A percentile compares a stretch with the other conserved stretches of the same genome.
These are phyloP conservation scores for Alethe castanea DNA, from an alignment of 2,113 vertebrate genomes.

Conservation along the genomic window DNA sequence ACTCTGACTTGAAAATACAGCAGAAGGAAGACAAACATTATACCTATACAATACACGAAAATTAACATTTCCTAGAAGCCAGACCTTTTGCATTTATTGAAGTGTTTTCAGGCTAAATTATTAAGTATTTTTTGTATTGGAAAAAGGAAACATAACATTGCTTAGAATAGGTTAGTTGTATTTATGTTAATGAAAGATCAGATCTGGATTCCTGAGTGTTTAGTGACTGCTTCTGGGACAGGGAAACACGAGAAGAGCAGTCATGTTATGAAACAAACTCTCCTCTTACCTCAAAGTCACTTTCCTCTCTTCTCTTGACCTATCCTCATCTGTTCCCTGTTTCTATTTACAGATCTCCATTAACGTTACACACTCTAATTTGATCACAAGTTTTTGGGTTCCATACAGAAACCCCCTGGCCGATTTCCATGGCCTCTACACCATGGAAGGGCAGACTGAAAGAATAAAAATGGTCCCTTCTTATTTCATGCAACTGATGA, in stretches of 20 bases:
- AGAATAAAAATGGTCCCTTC: neutral
- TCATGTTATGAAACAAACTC: slow-evolving; percentile 64
- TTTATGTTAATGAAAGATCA: slow-evolving; percentile 35
- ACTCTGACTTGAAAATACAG: neutral
- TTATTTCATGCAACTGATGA: neutral
- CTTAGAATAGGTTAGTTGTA: slow-evolving; percentile 7
- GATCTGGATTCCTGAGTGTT: slow-evolving; percentile 37
- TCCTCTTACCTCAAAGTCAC: slow-evolving; percentile 49
- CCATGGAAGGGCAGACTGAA: neutral
- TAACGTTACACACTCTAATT: neutral
- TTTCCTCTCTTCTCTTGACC: slow-evolving; percentile 52
- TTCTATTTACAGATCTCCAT: slow-evolving; percentile 70
- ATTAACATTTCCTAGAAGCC: neutral
- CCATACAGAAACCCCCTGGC: neutral
- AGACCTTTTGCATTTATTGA: neutral
- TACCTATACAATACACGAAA: neutral
- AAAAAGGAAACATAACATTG: neutral
- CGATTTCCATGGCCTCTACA: neutral
- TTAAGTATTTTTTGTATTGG: neutral
- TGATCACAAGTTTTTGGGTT: slow-evolving; percentile 40
- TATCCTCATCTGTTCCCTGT: slow-evolving; percentile 51
- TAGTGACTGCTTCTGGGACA: slow-evolving; percentile 35
- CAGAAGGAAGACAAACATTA: neutral
- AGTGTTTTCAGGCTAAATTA: neutral
- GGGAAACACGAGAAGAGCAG: slow-evolving; percentile 64